phyloP scores from a whole-genome alignment of 1,140 invertebrate genomes.

The Euschistus heros region DNA sequence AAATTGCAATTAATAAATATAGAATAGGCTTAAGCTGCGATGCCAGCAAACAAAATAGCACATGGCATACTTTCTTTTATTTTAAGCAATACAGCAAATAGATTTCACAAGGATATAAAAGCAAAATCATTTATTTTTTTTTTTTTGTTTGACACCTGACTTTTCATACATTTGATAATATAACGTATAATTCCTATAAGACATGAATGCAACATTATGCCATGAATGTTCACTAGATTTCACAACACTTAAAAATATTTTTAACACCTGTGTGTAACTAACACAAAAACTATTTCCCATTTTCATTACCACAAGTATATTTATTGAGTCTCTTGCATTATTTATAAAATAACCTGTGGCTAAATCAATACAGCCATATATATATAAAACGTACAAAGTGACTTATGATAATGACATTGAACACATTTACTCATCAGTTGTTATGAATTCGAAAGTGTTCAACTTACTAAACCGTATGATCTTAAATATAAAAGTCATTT shows the following conservation, averaged over 20 bases:
- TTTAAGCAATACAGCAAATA: not conserved
- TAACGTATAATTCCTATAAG: too few species aligned
- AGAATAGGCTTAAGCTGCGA: not conserved
- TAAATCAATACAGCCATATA: too few species aligned
- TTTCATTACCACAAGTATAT: constrained; percentile 5
- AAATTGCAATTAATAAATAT: too few species aligned
- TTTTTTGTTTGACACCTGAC: too few species aligned
- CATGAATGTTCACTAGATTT: not conserved
- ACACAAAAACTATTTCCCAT: constrained; percentile 6
- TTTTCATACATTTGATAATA: too few species aligned
- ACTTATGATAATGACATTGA: constrained; percentile 3
- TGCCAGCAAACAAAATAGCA: not conserved
- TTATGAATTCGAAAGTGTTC: too few species aligned
- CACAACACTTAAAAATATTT: constrained; percentile 2
- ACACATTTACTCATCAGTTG: not conserved
- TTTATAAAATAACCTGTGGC: not conserved
- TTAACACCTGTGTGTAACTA: not conserved
- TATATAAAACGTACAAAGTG: not conserved
- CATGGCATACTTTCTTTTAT: not conserved
- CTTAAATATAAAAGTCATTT: too few species aligned
- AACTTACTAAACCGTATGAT: too few species aligned
- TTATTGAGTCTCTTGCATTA: not conserved
- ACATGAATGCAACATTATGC: not conserved
- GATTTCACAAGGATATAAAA: too few species aligned
- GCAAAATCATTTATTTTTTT: too few species aligned